phyloP scores from a whole-genome alignment of 1,140 invertebrate species.

The Leguminivora glycinivorella region DNA sequence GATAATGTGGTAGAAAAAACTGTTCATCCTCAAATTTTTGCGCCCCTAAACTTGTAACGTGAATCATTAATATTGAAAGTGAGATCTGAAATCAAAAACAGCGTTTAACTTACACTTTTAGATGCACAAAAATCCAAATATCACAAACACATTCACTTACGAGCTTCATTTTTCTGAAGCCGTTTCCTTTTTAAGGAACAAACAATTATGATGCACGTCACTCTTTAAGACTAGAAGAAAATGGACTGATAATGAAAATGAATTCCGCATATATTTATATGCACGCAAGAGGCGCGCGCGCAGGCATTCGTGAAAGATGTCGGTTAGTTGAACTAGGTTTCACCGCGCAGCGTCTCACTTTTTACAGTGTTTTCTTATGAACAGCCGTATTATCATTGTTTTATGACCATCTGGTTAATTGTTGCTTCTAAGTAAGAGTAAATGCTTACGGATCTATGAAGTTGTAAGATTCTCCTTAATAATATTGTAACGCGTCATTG shows the following conservation, averaged over 20 bases:
- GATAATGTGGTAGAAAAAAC: conserved; percentile 61
- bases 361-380: conserved; percentile 31
- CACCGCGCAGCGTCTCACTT: conserved; percentile 48
- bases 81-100: conserved; percentile 61
- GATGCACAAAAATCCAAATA: not conserved
- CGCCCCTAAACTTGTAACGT: conserved; percentile 38
- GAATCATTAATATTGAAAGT: conserved; percentile 45
- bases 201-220: conserved; percentile 53
- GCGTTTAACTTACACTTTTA: conserved; percentile 27
- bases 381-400: conserved; percentile 8
- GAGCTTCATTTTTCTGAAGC: conserved; percentile 71
- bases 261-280: conserved; percentile 78
- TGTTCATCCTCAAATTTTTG: conserved; percentile 46
- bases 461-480: not conserved
- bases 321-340: conserved; percentile 58
- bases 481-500: not conserved
- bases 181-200: conserved; percentile 36
- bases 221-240: conserved; percentile 61
- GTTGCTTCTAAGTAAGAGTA: conserved; percentile 17
- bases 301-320: conserved; percentile 76
- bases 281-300: conserved; percentile 60
- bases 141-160: conserved; percentile 62
- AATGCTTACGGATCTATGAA: conserved; percentile 1
- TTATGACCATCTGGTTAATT: conserved; percentile 20
- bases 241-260: conserved; percentile 76